phyloP scores from a whole-genome alignment of 2,797 vertebrate genomes.

The Mastacembelus armatus region DNA sequence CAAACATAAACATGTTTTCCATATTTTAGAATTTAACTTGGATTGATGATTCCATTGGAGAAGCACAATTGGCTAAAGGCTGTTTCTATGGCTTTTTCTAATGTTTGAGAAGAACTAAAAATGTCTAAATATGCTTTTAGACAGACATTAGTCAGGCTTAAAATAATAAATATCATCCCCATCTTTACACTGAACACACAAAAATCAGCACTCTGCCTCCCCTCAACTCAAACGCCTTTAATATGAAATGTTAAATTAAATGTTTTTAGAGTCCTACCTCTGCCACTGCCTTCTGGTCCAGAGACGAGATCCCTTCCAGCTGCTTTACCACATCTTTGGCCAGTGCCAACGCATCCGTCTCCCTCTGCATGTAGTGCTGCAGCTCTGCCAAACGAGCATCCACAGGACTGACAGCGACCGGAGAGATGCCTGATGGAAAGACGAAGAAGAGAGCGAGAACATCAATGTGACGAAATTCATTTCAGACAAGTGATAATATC shows the following conservation, averaged over 20 bases:
- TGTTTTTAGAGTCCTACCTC: conserved; percentile 78
- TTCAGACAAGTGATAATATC: neutral
- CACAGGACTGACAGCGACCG: conserved; percentile 35
- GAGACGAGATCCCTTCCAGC: conserved; percentile 82
- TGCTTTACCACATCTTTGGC: conserved; percentile 92
- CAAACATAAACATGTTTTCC: too few relatives aligned
- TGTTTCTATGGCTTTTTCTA: too few relatives aligned
- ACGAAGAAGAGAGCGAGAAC: neutral
- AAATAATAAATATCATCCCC: too few relatives aligned
- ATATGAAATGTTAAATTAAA: neutral
- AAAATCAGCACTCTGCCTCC: neutral
- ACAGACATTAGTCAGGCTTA: too few relatives aligned
- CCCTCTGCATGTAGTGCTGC: conserved; percentile 85
- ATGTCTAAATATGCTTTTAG: too few relatives aligned
- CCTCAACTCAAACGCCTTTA: neutral
- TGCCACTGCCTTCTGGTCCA: conserved; percentile 87
- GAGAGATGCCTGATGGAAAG: conserved; percentile 44
- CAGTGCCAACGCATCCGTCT: conserved; percentile 85
- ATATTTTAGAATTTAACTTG: too few relatives aligned
- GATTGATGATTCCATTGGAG: too few relatives aligned
- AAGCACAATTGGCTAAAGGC: too few relatives aligned
- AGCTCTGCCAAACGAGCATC: conserved; percentile 87
- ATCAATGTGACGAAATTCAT: neutral
- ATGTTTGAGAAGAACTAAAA: too few relatives aligned
- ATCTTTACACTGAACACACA: neutral